Evolutionary conservation across 2,888 invertebrate genomes (phyloP).

Genomic region (Ecliptopera silaceata): DNA sequence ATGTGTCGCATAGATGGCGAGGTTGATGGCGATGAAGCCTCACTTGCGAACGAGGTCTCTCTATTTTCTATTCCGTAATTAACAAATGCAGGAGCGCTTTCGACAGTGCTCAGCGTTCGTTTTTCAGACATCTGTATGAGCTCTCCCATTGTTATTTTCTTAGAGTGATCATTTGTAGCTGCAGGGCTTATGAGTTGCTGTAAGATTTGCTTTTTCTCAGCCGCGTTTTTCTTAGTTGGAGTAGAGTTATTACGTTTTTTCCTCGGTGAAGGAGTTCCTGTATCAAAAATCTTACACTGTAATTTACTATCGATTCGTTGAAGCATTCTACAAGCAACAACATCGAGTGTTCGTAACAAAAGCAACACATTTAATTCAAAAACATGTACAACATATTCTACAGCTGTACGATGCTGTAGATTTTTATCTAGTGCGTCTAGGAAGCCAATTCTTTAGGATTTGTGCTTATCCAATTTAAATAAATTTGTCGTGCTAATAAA

Average conservation of each 20-base stretch:
- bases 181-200: constrained; percentile 90
- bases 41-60: constrained; percentile 85
- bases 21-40: constrained; percentile 76
- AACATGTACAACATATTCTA: constrained; percentile 40
- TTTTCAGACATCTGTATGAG: constrained; percentile 89
- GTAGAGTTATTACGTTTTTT: constrained; percentile 92
- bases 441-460: constrained; percentile 73
- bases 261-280: constrained; percentile 90
- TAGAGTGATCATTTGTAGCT: constrained; percentile 82
- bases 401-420: constrained; percentile 55
- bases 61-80: constrained; percentile 78
- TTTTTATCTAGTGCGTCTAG: constrained; percentile 62
- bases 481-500: constrained; percentile 50
- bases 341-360: constrained; percentile 61
- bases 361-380: constrained; percentile 50
- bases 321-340: constrained; percentile 47
- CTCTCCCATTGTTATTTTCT: constrained; percentile 88
- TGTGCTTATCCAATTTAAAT: constrained; percentile 47
- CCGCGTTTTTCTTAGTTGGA: constrained; percentile 88
- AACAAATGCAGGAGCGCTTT: constrained; percentile 76
- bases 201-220: constrained; percentile 90
- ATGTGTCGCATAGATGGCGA: constrained; percentile 82
- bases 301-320: constrained; percentile 19
- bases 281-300: constrained; percentile 42
- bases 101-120: constrained; percentile 71